Base-by-base conservation (phyloP, 2,797 vertebrate species). In the Tarsius wallacei region DNA sequence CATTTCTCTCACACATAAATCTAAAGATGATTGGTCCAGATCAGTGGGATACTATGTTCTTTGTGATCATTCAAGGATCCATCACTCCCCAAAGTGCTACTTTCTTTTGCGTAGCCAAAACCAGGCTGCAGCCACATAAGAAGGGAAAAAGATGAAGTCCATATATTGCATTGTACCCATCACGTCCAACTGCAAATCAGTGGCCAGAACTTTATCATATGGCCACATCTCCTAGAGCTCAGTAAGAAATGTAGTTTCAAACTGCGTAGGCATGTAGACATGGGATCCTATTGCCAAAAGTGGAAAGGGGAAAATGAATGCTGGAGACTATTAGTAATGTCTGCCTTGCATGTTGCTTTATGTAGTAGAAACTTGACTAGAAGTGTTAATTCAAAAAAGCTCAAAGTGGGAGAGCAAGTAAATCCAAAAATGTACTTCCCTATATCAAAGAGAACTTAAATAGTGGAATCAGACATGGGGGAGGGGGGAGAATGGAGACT, bases 361-460 rank as follows among this genome's bases (percentile, higher is more conserved):
- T 24, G 15, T 59, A 3, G 51, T 68, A 87, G 47, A 82, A 78
- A 78, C 59, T 83, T 90, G 66, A 87, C 76, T 70, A 88, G 36
- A 87, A 87, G 42, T 57, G 22, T 77, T 74, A 82, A n/a, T 63
- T 95, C 53, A 94, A 95, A 80, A 73, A 90, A 83, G 70, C 28
- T 89, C 61, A 71, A 87, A 83, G 21, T 95, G 76, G n/a, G 51
- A 95, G 57, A 96, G 26, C 73, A 97, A 78, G 5, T 78, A 84
- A 96, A 90, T 90, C 64, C 15, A 80, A 53, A 66, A 68, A 68
- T 82, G 83, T 88, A 47, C 31, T 71, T 87, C 59, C n/a, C 83
- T 17, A 28, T 64, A 94, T 93, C 78, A 70, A 82, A 96, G 97
- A 64, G 9, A 84, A 42, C 47, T 74, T 92, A 81, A 93, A 74